phyloP scores from a whole-genome alignment of 2,113 vertebrate genomes.

The Microtus oregoni region DNA sequence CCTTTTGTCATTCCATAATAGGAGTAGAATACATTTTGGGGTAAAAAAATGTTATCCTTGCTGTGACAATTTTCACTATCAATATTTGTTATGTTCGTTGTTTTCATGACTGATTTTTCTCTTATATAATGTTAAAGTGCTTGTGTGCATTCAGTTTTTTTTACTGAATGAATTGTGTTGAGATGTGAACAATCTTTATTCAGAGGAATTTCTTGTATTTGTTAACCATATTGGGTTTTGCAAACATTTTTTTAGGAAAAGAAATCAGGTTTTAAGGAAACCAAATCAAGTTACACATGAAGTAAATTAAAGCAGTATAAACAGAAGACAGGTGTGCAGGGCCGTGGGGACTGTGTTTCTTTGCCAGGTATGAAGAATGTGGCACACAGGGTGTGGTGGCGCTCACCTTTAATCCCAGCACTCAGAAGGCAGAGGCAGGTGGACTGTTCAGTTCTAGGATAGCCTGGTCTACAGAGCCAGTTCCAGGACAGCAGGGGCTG shows the following conservation, averaged over 20 bases:
- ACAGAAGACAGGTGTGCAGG: not conserved
- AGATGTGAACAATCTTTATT: slow-evolving; percentile 50
- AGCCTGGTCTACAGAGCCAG: not conserved
- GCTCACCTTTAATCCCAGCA: not conserved
- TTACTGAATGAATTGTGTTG: slow-evolving; percentile 28
- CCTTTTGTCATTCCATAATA: not conserved
- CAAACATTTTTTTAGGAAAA: slow-evolving; percentile 59
- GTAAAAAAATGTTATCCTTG: not conserved
- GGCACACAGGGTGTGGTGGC: not conserved
- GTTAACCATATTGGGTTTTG: slow-evolving; percentile 12
- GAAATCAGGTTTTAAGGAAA: slow-evolving; percentile 57
- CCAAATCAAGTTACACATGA: slow-evolving; percentile 9
- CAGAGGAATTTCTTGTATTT: slow-evolving; percentile 50
- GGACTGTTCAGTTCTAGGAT: not conserved
- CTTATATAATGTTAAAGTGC: slow-evolving; percentile 46
- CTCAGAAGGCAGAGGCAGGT: not conserved
- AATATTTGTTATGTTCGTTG: slow-evolving; percentile 34
- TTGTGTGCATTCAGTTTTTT: slow-evolving; percentile 36
- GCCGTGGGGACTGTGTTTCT: slow-evolving; percentile 44
- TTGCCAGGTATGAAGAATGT: slow-evolving; percentile 6
- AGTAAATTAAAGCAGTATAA: slow-evolving; percentile 41
- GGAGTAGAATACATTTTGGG: slow-evolving; percentile 16
- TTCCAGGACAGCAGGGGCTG: not conserved
- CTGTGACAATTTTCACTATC: slow-evolving; percentile 46
- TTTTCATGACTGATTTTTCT: slow-evolving; percentile 51